Base-by-base conservation (phyloP, 2,797 vertebrate genomes). In the Hemibagrus guttatus region DNA sequence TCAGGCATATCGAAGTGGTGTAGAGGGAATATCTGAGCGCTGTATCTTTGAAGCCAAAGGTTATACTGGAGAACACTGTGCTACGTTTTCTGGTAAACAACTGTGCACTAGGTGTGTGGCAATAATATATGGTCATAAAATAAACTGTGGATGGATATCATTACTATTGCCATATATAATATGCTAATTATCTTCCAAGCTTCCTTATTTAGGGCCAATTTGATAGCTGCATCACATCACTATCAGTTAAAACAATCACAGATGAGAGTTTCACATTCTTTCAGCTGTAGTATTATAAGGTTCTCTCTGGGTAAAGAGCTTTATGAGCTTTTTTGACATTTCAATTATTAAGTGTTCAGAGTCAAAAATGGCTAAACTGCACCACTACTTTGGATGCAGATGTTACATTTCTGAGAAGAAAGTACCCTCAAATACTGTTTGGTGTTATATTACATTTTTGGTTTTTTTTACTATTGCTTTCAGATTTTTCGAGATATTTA, bases 11-110 rank as follows among this genome's bases (percentile, higher is more conserved):
- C 59, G 26, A 42, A 26, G 23, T 13, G 46, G 72, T 52, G 14
- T 46, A 39, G 42, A 85, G 16, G 52, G 54, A 26, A 26, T 71
- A 58, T 56, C 49, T 26, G 49, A 80, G 23, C 58, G 31, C 26
- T 52, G 3, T 79, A 68, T 85, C 84, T 54, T 17, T 42, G 39
- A 69, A 58, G 26, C 8, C 66, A 81, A 81, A 86, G 80, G 80
- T 83, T 69, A 69, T 59, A n/a, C 16, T 26, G 63, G 31, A 68
- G 28, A 46, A 58, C 16, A 2, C 19, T 26, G 39, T 82, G 23
- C 42, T 17, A 21, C n/a, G 28, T 56, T n/a, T 87, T 83, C 74
- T 66, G 79, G 58, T 81, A 84, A 87, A 81, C 78, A 86, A 85
- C 84, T 69, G 83, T 85, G 71, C 71, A 85, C 83, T 81, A 35